Percentiles rank a stretch among this genome's conserved stretches.
These are phyloP conservation scores for Drosophila yakuba DNA, from an alignment of 1,140 invertebrate species.

Conservation along the genomic window DNA sequence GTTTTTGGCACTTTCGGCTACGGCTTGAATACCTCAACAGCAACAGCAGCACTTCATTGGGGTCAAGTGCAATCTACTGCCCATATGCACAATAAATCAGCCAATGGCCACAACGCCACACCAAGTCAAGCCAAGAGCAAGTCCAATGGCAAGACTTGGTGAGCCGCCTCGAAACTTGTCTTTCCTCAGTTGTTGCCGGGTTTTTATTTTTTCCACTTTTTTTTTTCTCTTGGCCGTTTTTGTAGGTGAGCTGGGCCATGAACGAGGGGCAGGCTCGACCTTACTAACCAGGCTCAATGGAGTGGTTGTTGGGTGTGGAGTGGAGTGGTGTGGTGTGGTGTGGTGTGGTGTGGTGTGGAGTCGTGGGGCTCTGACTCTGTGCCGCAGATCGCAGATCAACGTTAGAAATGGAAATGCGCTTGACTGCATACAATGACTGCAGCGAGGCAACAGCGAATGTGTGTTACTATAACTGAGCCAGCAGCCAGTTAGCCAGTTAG, in stretches of 20 bases:
- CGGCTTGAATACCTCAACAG: background rate
- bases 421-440: conserved; percentile 78
- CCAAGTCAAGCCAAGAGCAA: conserved; percentile 76
- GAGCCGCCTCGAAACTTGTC: conserved; percentile 72
- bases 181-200: conserved; percentile 29
- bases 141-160: conserved; percentile 73
- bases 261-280: conserved; percentile 69
- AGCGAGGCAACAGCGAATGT: conserved; percentile 54
- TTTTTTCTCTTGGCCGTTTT: conserved; percentile 60
- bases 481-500: conserved; percentile 61
- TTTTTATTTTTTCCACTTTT: conserved; percentile 30
- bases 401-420: conserved; percentile 84
- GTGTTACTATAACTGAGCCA: conserved; percentile 81
- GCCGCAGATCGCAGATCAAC: conserved; percentile 78
- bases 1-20: conserved; percentile 17
- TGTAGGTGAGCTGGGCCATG: conserved; percentile 83
- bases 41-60: conserved; percentile 42
- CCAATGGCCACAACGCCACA: conserved; percentile 52
- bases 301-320: background rate
- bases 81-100: conserved; percentile 70
- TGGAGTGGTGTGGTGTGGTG: conserved; percentile 13
- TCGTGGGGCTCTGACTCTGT: conserved; percentile 61
- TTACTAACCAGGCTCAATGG: conserved; percentile 41
- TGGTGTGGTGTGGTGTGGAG: conserved; percentile 7
- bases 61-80: conserved; percentile 66